phyloP scores from a whole-genome alignment of 2,113 vertebrate genomes.

The Cariama cristata region DNA sequence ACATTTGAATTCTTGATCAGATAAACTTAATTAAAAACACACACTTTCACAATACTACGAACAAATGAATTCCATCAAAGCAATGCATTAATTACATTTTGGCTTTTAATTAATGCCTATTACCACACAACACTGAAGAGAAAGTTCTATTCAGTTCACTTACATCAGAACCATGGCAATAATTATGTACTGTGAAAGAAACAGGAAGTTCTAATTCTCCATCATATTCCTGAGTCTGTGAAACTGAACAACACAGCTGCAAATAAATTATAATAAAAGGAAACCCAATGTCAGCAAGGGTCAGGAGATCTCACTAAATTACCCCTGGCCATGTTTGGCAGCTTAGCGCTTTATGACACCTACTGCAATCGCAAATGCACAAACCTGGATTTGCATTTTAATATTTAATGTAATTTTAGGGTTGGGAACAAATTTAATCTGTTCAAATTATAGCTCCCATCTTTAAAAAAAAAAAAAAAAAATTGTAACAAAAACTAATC shows the following conservation, averaged over 20 bases:
- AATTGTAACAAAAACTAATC: not conserved
- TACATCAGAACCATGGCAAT: slow-evolving; percentile 57
- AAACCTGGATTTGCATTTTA: slow-evolving; percentile 17
- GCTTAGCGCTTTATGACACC: not conserved
- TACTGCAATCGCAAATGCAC: not conserved
- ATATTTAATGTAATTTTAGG: not conserved
- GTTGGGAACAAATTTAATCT: not conserved
- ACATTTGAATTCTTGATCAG: slow-evolving; percentile 54
- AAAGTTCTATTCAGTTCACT: slow-evolving; percentile 54
- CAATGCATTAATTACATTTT: slow-evolving; percentile 57
- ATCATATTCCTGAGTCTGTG: slow-evolving; percentile 41
- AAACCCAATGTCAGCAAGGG: slow-evolving; percentile 22
- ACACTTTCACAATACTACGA: slow-evolving; percentile 16
- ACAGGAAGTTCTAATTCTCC: slow-evolving; percentile 49
- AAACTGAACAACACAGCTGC: slow-evolving; percentile 53
- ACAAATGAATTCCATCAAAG: slow-evolving; percentile 63
- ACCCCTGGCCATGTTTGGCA: slow-evolving; percentile 25
- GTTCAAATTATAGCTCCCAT: not conserved
- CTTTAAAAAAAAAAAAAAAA: not conserved
- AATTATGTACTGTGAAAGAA: slow-evolving; percentile 53
- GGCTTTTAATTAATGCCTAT: slow-evolving; percentile 60
- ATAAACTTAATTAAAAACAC: slow-evolving; percentile 65
- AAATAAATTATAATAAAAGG: slow-evolving; percentile 41
- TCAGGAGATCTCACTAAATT: slow-evolving; percentile 42
- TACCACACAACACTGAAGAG: slow-evolving; percentile 2